Conservation (phyloP, 37 sponge, comb jelly and placozoan species). For the Chondrilla cf. caribensis region DNA sequence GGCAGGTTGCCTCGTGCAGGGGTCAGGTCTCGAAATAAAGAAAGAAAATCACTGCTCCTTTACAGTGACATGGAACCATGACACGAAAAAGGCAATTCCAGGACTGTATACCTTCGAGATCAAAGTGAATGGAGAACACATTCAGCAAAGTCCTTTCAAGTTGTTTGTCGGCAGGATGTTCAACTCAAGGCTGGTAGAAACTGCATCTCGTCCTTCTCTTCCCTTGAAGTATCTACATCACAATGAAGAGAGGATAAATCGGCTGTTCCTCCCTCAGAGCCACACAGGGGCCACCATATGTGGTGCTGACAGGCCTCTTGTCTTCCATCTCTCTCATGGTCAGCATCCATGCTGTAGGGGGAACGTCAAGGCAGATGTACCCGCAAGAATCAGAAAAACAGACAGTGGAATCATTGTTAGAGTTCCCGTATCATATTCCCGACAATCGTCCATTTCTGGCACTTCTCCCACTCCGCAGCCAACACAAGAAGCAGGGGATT, state of each 20-base stretch:
- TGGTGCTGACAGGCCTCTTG: slow-evolving; percentile 2
- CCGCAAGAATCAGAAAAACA: neutral
- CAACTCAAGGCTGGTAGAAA: no score
- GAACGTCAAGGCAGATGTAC: neutral
- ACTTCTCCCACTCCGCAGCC: neutral
- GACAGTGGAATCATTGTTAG: neutral
- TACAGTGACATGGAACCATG: no score
- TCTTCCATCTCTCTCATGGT: neutral
- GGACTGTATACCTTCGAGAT: neutral
- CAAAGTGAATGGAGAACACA: neutral
- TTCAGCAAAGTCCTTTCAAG: neutral
- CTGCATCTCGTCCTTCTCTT: neutral
- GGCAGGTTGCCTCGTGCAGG: no score
- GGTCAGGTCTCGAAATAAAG: no score
- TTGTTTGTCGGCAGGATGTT: neutral
- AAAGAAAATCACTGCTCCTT: no score
- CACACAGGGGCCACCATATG: neutral
- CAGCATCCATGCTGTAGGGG: neutral
- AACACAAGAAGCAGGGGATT: no score
- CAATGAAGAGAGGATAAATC: neutral
- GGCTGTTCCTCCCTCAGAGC: neutral
- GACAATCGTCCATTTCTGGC: neutral
- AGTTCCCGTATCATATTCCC: neutral
- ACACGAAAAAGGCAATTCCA: no score
- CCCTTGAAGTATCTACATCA: neutral